Conservation (phyloP, 2,797 vertebrate species). For the Choloepus didactylus region DNA sequence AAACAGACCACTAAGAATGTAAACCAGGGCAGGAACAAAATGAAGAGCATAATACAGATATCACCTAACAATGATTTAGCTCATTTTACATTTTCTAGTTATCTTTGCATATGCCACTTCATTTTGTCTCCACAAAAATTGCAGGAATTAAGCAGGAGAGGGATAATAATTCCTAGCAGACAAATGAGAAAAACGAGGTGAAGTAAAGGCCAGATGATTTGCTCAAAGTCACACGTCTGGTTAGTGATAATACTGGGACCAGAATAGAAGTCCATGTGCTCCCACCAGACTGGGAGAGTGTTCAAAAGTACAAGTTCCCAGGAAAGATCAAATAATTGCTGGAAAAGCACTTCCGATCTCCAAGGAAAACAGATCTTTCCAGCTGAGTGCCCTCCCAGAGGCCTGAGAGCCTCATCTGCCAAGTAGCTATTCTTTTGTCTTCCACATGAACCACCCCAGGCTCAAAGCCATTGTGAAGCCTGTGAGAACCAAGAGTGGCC, state of each 20-base stretch:
- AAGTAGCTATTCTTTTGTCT: conserved; percentile 70
- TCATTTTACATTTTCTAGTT: neutral
- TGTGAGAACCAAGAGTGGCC: conserved; percentile 32
- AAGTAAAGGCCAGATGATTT: conserved; percentile 36
- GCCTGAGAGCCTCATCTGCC: conserved; percentile 68
- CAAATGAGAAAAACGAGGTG: conserved; percentile 26
- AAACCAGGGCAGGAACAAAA: neutral
- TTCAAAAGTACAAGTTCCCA: conserved; percentile 71
- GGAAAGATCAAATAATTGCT: conserved; percentile 82
- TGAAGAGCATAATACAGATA: neutral
- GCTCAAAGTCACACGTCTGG: conserved; percentile 12
- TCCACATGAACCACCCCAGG: conserved; percentile 1
- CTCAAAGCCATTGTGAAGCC: conserved; percentile 49
- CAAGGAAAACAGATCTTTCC: conserved; percentile 74
- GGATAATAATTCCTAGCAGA: neutral
- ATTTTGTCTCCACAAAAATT: conserved; percentile 37
- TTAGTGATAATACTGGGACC: conserved; percentile 24
- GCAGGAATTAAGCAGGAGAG: neutral
- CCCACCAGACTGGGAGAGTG: conserved; percentile 58
- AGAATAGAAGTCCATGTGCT: conserved; percentile 52
- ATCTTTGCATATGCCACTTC: neutral
- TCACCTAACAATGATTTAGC: neutral
- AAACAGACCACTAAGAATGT: neutral
- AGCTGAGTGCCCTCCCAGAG: conserved; percentile 77
- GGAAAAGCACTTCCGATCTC: conserved; percentile 78